Percentiles rank a stretch among this genome's conserved stretches.
phyloP scores from a whole-genome alignment of 2,888 invertebrate genomes.

The Tetrapedia diversipes region DNA sequence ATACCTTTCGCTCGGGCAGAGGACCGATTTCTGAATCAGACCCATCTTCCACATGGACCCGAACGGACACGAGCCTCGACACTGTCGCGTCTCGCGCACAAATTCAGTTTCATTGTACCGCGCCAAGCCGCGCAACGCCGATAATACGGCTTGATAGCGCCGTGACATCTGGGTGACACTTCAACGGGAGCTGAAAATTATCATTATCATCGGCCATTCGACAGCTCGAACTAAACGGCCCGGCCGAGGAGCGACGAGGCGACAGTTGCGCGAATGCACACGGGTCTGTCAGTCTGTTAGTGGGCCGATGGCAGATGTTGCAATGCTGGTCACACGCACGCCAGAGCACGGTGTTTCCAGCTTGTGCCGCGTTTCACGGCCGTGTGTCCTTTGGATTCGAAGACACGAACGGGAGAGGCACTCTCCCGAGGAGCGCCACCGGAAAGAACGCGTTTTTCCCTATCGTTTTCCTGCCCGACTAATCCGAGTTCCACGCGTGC shows the following conservation, averaged over 20 bases:
- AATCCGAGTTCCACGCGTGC: conserved; percentile 36
- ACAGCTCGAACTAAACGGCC: conserved; percentile 51
- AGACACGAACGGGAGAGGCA: not conserved
- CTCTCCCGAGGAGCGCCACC: conserved; percentile 9
- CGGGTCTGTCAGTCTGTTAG: conserved; percentile 72
- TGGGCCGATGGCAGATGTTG: conserved; percentile 76
- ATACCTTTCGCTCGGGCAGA: no score
- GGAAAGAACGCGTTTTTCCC: conserved; percentile 41
- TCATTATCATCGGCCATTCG: conserved; percentile 60
- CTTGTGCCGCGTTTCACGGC: conserved; percentile 69
- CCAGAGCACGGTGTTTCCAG: conserved; percentile 52
- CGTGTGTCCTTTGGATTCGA: conserved; percentile 52
- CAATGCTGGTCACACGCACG: conserved; percentile 68
- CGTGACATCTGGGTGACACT: conserved; percentile 54
- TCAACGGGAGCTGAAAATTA: conserved; percentile 44
- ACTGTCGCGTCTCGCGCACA: not conserved
- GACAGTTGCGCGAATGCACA: conserved; percentile 78
- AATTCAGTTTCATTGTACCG: conserved; percentile 8
- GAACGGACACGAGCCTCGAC: not conserved
- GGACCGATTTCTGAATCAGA: not conserved
- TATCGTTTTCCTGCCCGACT: not conserved
- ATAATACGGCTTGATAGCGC: conserved; percentile 35
- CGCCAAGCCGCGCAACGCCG: not conserved
- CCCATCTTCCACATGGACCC: not conserved
- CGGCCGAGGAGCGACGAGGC: conserved; percentile 59